Percentiles rank a stretch among this genome's conserved stretches.
Conservation (phyloP, 2,888 invertebrate genomes). For the Trachelus tabidus region DNA sequence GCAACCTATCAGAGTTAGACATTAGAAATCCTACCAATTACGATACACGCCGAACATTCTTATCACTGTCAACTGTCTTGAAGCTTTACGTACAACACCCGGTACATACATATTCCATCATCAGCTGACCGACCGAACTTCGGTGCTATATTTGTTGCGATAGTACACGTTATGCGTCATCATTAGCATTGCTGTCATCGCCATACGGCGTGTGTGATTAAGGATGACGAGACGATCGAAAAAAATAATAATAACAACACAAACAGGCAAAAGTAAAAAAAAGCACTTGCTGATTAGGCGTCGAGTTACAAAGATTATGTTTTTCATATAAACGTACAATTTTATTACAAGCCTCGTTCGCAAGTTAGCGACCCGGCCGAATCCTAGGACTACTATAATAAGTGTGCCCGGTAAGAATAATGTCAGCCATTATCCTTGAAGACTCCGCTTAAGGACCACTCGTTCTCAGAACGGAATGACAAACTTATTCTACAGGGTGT, state of each 20-base stretch:
- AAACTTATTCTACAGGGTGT: background rate
- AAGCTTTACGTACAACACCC: background rate
- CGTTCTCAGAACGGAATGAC: background rate
- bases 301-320: background rate
- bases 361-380: background rate
- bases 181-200: conserved; percentile 15
- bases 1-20: background rate
- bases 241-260: background rate
- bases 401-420: background rate
- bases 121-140: background rate
- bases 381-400: background rate
- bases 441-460: background rate
- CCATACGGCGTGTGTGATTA: background rate
- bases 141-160: conserved; percentile 25
- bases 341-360: background rate
- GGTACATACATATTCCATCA: background rate
- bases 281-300: background rate
- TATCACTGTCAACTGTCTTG: background rate
- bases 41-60: background rate
- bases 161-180: conserved; percentile 31
- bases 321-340: background rate
- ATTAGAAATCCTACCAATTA: background rate
- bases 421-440: background rate
- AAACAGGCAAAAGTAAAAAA: background rate
- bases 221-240: background rate